Conservation (phyloP, 2,113 vertebrate genomes). For the Lophius piscatorius region DNA sequence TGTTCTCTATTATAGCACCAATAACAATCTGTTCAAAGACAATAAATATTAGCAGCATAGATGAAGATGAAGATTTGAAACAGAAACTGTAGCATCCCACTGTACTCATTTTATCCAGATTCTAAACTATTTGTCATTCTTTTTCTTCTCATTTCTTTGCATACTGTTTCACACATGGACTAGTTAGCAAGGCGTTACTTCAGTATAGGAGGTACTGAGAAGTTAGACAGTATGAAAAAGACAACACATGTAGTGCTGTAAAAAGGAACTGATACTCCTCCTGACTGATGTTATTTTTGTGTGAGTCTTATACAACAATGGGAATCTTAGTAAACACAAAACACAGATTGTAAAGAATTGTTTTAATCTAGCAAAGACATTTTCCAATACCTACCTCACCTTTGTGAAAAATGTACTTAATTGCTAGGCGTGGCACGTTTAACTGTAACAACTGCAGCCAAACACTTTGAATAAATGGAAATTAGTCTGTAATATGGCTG, state of each 20-base stretch:
- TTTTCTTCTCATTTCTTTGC: slow-evolving; percentile 34
- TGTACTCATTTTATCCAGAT: slow-evolving; percentile 9
- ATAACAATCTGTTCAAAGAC: slow-evolving; percentile 91
- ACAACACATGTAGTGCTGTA: slow-evolving; percentile 1
- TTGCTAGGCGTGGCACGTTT: too few relatives aligned
- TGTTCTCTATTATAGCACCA: slow-evolving; percentile 97
- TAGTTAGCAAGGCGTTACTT: slow-evolving; percentile 56
- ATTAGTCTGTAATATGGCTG: too few relatives aligned
- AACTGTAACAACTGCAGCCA: too few relatives aligned
- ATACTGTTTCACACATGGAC: slow-evolving; percentile 45
- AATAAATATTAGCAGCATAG: slow-evolving; percentile 68
- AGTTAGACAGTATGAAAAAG: slow-evolving; percentile 35
- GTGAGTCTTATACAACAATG: too few relatives aligned
- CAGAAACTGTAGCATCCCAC: slow-evolving; percentile 16
- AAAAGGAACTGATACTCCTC: too few relatives aligned
- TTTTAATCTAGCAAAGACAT: too few relatives aligned
- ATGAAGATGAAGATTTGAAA: slow-evolving; percentile 43
- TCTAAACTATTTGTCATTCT: slow-evolving; percentile 20
- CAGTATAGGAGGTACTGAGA: slow-evolving; percentile 64
- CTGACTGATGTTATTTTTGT: too few relatives aligned
- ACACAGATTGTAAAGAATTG: too few relatives aligned
- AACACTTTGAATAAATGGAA: too few relatives aligned
- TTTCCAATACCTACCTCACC: too few relatives aligned
- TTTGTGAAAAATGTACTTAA: too few relatives aligned
- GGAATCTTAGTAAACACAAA: too few relatives aligned